These are phyloP conservation scores for Eurystomus gularis DNA, from an alignment of 2,113 vertebrate genomes.

Conservation along the genomic window DNA sequence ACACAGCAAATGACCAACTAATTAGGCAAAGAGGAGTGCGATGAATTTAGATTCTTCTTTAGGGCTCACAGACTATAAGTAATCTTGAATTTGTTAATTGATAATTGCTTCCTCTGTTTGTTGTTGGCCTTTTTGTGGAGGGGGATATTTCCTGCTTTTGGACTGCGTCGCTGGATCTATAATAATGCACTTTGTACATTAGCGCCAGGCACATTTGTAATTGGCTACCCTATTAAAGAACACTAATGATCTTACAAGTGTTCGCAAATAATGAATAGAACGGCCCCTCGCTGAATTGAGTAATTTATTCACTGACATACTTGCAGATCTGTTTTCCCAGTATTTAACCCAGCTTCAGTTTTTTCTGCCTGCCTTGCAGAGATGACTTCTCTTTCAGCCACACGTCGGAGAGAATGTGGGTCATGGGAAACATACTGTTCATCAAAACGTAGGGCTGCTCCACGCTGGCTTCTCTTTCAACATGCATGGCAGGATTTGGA, in stretches of 20 bases:
- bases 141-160: slow-evolving; percentile 54
- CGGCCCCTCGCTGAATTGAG: slow-evolving; percentile 28
- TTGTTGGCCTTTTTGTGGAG: slow-evolving; percentile 30
- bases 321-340: slow-evolving; percentile 42
- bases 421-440: background rate
- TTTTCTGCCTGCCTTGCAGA: background rate
- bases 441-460: background rate
- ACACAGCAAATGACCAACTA: background rate
- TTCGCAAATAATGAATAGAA: slow-evolving; percentile 63
- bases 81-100: slow-evolving; percentile 57
- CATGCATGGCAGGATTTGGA: background rate
- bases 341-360: slow-evolving; percentile 50
- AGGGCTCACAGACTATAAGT: slow-evolving; percentile 32
- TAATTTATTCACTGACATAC: slow-evolving; percentile 50
- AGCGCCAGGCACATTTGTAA: slow-evolving; percentile 60
- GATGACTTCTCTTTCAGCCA: background rate
- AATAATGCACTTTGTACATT: slow-evolving; percentile 54
- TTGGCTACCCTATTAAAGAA: slow-evolving; percentile 51
- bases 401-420: background rate
- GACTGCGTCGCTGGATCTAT: slow-evolving; percentile 13
- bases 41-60: slow-evolving; percentile 17
- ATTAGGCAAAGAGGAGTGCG: background rate
- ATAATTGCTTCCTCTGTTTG: slow-evolving; percentile 61
- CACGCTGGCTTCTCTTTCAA: background rate
- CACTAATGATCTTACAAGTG: slow-evolving; percentile 56